Conservation (phyloP, 53 echinoderm and acorn worm species). For the Henricia sp. region DNA sequence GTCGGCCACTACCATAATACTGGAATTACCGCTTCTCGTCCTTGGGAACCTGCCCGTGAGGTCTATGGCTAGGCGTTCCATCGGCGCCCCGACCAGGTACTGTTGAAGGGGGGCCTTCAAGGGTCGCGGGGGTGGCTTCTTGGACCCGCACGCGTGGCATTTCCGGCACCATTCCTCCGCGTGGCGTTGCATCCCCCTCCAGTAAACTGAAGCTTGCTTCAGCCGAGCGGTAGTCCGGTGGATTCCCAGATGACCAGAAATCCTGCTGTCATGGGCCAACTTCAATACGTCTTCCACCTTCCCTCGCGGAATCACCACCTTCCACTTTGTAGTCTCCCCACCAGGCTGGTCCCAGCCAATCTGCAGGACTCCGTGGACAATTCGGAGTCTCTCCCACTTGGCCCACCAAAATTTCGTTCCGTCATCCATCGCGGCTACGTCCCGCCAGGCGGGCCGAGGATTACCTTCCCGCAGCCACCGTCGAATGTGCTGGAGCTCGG, state of each 20-base stretch:
- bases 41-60: constrained; percentile 46
- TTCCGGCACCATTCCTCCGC: constrained; percentile 17
- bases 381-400: neutral
- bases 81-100: too few species aligned
- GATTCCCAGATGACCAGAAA: neutral
- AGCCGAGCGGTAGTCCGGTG: neutral
- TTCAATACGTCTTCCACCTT: neutral
- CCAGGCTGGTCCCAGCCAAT: neutral
- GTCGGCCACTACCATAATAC: neutral
- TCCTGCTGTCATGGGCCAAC: neutral
- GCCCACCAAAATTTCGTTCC: constrained; percentile 5
- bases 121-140: neutral
- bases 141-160: constrained; percentile 2
- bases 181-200: neutral
- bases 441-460: too few species aligned
- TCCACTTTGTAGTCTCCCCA: too few species aligned
- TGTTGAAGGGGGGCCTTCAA: neutral
- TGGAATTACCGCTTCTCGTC: neutral
- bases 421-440: too few species aligned
- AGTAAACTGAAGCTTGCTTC: neutral
- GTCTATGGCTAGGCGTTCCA: too few species aligned
- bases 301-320: neutral
- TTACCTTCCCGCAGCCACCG: too few species aligned
- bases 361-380: too few species aligned
- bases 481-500: too few species aligned